Evolutionary conservation across 2,113 vertebrate species (phyloP), one percentile per base, ranked within the genome.

Genomic region (Myrmophylax atrothorax): DNA sequence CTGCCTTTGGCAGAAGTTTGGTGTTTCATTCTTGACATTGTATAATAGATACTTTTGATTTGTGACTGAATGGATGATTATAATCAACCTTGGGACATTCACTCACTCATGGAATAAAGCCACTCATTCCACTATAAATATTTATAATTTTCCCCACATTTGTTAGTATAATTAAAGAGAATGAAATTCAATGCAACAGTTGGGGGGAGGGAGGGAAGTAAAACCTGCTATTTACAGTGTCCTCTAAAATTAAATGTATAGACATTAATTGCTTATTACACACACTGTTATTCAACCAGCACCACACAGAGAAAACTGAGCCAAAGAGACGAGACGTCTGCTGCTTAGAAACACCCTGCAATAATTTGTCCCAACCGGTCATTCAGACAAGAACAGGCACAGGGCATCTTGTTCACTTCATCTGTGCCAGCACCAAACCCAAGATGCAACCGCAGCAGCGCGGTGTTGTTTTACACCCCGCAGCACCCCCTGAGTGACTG

Each of bases 231-330:
- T 96, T 95, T 95, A 93, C 78, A 66, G 78, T 91, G 91, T 94
- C 95, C 96, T 96, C 95, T 96, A 90, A 96, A 96, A 96, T 91
- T 89, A 95, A 95, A 96, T 63, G 87, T 94, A 96, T 91, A 95
- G 94, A 89, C 94, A 89, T 94, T 96, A 96, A 96, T 88, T 80
- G 93, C 92, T 95, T 93, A 94, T 96, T 95, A 94, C 42, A 90
- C 85, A 95, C 90, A 78, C 90, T 73, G 91, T 59, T 93, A 94
- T 93, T 94, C 85, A 87, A 46, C 66, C 81, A 87, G 81, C 87
- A 85, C 64, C 79, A 95, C 91, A 83, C 75, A 47, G 74, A 70
- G 90, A 94, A 94, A 90, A 56, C 90, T 2, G 82, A 96, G 87
- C 95, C 93, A 95, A 93, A 37, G 77, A 77, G 82, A 95, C 35